Evolutionary conservation across 2,888 invertebrate species (phyloP), one percentile per base, ranked within the genome.

Genomic region (Latrodectus hesperus): DNA sequence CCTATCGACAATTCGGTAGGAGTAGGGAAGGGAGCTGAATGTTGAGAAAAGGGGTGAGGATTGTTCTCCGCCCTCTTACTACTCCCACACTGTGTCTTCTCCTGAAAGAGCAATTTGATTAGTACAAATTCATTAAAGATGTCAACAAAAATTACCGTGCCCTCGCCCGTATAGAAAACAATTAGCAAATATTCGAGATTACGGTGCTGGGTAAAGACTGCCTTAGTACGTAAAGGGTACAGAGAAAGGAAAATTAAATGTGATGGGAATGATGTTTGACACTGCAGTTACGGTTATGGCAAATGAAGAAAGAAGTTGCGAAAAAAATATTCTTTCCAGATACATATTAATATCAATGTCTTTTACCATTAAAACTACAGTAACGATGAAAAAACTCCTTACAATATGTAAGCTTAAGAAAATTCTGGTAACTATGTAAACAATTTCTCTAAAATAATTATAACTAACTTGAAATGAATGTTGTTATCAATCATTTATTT

Each of bases 101-200:
- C 64, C 73, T 70, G 55, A 60, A 68, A 70, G 83, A 83, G 78
- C 87, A 88, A 88, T 88, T 88, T 83, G 87, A 88, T 88, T 88
- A 88, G 82, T 88, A 88, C 87, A 88, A 88, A 88, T 88, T 88
- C 87, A 88, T 88, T 88, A 88, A 88, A 82, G 87, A 77, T 88
- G 87, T 88, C 87, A 88, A 88, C 87, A 88, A 88, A 88, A 88
- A 88, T 88, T 88, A 88, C 67, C 64, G 38, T 60, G 51, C 26
- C 22, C 12, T 55, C 68, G 51, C 14, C 4, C 60, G n/a, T 16
- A 8, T 38, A 51, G 75, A 70, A 83, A 83, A 88, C 87, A 88
- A 88, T 88, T 88, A 83, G 87, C 87, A 79, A 88, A 83, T 83
- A 72, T 60, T 68, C 67, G 72, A 79, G 84, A 74, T 84, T 68